Evolutionary conservation across 2,888 invertebrate genomes (phyloP).

Genomic region (Drosophila mettleri): DNA sequence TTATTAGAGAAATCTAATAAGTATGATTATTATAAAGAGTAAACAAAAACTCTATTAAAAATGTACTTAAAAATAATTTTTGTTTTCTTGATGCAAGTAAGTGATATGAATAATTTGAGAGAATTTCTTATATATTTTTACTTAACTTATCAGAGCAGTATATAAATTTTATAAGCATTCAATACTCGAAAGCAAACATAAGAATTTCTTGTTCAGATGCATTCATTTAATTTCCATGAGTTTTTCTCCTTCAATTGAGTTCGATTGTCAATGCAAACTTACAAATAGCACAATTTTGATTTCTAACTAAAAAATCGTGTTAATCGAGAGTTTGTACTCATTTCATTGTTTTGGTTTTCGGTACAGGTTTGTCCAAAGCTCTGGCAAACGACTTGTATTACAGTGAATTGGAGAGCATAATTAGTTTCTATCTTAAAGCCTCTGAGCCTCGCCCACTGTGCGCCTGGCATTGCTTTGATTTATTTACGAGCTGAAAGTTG

Average conservation of each 20-base stretch:
- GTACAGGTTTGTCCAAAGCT: neutral
- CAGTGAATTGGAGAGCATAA: neutral
- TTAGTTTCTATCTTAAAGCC: neutral
- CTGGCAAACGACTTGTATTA: neutral
- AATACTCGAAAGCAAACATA: neutral
- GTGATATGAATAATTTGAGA: too few species aligned
- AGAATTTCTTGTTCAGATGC: neutral
- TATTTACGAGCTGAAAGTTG: constrained; percentile 61
- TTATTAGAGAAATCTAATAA: too few species aligned
- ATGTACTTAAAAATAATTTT: too few species aligned
- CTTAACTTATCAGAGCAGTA: neutral
- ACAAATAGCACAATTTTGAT: neutral
- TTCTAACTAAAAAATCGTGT: neutral
- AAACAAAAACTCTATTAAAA: too few species aligned
- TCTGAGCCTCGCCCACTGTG: constrained; percentile 51
- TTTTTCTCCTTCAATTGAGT: neutral
- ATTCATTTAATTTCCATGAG: neutral
- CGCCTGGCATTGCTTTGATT: constrained; percentile 53
- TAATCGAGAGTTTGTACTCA: neutral
- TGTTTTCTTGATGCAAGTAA: too few species aligned
- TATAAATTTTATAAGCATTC: too few species aligned
- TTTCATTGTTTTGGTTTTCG: neutral
- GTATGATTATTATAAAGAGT: too few species aligned
- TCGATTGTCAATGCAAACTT: neutral
- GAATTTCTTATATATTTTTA: neutral